These are phyloP conservation scores for Neodiprion pinetum DNA, from an alignment of 1,140 invertebrate species.

Conservation along the genomic window DNA sequence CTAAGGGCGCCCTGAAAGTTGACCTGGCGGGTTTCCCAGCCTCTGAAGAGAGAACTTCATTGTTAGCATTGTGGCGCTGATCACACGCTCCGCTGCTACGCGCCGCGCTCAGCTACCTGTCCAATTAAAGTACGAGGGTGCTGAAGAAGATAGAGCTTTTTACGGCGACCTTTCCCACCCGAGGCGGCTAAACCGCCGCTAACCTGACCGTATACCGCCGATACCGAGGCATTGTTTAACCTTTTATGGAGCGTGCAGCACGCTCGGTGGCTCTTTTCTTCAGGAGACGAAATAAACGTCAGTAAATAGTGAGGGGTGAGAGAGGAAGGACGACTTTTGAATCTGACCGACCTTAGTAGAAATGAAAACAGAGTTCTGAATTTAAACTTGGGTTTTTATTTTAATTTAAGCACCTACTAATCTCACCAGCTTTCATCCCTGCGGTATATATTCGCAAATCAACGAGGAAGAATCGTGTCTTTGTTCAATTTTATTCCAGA, in stretches of 20 bases:
- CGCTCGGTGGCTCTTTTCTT: not conserved
- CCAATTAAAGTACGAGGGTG: conserved; percentile 4
- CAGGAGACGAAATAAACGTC: not conserved
- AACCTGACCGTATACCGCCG: not conserved
- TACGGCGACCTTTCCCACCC: not conserved
- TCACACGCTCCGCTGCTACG: conserved; percentile 1
- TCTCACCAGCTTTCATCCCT: too few species aligned
- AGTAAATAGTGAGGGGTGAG: not conserved
- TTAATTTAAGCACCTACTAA: too few species aligned
- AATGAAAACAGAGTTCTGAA: too few species aligned
- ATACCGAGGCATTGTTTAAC: not conserved
- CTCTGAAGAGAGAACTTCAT: not conserved
- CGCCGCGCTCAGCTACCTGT: not conserved
- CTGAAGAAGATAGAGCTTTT: not conserved
- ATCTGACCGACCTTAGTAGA: not conserved
- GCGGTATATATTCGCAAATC: too few species aligned
- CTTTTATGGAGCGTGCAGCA: not conserved
- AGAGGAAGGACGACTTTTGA: not conserved
- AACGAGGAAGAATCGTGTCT: too few species aligned
- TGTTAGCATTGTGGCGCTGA: not conserved
- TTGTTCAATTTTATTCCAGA: too few species aligned
- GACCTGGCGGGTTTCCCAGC: not conserved
- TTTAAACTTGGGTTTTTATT: too few species aligned
- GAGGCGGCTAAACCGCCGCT: not conserved
- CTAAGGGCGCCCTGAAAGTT: not conserved